Evolutionary conservation across 2,113 vertebrate species (phyloP), one percentile per base, ranked within the genome.

Genomic region (Saccopteryx bilineata): DNA sequence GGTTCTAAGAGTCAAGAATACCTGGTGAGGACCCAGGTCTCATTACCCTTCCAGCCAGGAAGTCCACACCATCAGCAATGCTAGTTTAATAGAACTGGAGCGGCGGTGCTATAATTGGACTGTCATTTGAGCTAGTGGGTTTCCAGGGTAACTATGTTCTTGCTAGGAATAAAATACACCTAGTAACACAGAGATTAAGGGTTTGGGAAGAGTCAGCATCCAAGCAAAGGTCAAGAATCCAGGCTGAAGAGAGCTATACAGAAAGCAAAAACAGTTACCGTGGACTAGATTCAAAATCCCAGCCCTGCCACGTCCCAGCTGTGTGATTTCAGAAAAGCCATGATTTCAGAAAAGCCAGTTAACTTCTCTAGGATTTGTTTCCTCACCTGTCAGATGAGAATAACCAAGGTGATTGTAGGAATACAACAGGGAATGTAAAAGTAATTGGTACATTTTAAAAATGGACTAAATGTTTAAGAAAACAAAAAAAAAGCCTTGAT

Each of bases 101-200:
- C 87, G 66, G 96, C 91, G 79, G 96, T 97, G 93, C 98, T 98
- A 98, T 97, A 98, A 97, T 97, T 97, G 98, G 98, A 98, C 97
- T 98, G 97, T 90, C 98, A 97, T 97, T 96, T 97, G 94, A 98
- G 97, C 97, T 95, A 97, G 96, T 97, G 95, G 95, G 98, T 98
- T 99, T 98, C 98, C 98, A 98, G 97, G 98, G 98, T 97, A 98
- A 98, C 98, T 95, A 87, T 97, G 96, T 98, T 98, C 97, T 97
- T 97, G 97, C 97, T 98, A 98, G 81, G 95, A 97, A 98, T 97
- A 98, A 98, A 98, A 98, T 97, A 96, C 82, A 97, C 98, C 98
- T 98, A 98, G 97, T 95, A 97, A 97, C 96, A 98, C 96, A 98
- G 97, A 98, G 68, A 93, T 33, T 86, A 93, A 96, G 65, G 75